These are phyloP conservation scores for Fistularia tabacaria DNA, from an alignment of 2,797 vertebrate genomes.

Conservation along the genomic window DNA sequence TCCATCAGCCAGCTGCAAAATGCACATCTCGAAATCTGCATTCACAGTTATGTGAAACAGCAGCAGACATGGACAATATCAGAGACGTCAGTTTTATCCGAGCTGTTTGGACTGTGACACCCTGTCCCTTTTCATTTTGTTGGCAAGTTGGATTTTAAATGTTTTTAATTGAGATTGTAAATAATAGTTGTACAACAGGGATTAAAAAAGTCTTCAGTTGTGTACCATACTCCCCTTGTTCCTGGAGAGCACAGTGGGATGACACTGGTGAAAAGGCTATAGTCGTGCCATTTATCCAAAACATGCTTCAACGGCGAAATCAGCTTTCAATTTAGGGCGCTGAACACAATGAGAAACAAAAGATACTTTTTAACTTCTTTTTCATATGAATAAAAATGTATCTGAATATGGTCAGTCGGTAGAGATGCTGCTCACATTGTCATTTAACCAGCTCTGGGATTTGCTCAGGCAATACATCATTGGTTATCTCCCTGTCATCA, in stretches of 20 bases:
- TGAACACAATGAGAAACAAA: too few species aligned
- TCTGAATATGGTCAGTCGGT: neutral
- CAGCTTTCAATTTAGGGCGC: too few species aligned
- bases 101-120: conserved; percentile 8
- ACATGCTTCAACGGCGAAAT: too few species aligned
- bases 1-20: conserved; percentile 28
- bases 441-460: conserved; percentile 40
- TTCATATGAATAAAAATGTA: neutral
- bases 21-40: conserved; percentile 59
- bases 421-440: too few species aligned
- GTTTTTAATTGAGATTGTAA: too few species aligned
- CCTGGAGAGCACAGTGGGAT: neutral
- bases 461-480: conserved; percentile 40
- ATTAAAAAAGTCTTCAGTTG: neutral
- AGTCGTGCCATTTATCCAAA: neutral
- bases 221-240: neutral
- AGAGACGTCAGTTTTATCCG: conserved; percentile 23
- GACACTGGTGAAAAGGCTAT: neutral
- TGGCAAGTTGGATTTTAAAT: conserved; percentile 14
- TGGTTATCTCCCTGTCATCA: conserved; percentile 31
- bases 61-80: conserved; percentile 48
- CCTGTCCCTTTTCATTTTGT: conserved; percentile 3
- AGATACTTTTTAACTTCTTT: neutral
- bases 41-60: conserved; percentile 17
- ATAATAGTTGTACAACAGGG: too few species aligned